Base-by-base conservation (phyloP, 2,888 invertebrate species). In the Zele albiditarsus region DNA sequence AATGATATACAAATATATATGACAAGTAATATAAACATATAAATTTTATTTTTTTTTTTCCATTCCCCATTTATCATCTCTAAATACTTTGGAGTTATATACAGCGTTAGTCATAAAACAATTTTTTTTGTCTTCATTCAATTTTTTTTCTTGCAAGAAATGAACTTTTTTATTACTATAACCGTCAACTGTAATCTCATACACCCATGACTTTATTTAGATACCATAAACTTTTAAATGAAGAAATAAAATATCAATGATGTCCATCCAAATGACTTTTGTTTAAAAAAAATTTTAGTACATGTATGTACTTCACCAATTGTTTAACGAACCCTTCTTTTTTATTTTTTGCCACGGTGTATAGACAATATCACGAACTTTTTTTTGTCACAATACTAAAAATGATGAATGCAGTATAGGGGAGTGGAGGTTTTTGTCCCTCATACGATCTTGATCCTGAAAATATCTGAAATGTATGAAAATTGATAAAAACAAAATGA, bases 1-100 rank as follows among this genome's bases (percentile, higher is more conserved):
- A 66, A 66, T 66, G 46, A 46, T n/a, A 46, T n/a, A 14, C 16
- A 46, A n/a, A n/a, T 14, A 46, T n/a, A 16, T n/a, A 46, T 46
- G n/a, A 14, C 10, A 46, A 4, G 16, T 6, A 46, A 46, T 46
- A n/a, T n/a, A 16, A 16, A n/a, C 16, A 46, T n/a, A 46, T 46
- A n/a, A 46, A 46, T n/a, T 46, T 46, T 46, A 46, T 46, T n/a
- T n/a, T 3, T n/a, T n/a, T 3, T 3, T 2, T 46, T 14, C n/a
- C 46, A n/a, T n/a, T n/a, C 16, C 46, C 5, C 14, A 46, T n/a
- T 46, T 3, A 46, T 46, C n/a, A 3, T n/a, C 46, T n/a, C n/a
- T 46, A 46, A 46, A 46, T 16, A 46, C n/a, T 46, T n/a, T n/a
- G 4, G n/a, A 46, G 3, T n/a, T 53, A 23, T 53, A 53, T 3